Conservation (phyloP, 2,797 vertebrate genomes). For the Acestrorhynchus altus region DNA sequence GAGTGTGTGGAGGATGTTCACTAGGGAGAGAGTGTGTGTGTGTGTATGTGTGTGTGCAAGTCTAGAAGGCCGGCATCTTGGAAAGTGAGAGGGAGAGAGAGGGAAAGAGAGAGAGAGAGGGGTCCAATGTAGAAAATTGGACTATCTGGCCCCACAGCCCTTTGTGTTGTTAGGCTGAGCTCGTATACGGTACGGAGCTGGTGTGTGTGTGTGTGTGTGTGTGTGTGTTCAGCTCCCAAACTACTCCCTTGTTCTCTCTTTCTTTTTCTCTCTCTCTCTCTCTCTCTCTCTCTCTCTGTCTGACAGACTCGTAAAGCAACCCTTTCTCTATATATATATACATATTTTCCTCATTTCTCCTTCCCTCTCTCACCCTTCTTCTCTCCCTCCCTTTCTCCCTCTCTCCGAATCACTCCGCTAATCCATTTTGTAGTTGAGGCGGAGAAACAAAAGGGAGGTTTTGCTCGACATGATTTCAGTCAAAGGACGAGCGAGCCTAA, state of each 20-base stretch:
- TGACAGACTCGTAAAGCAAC: too few species aligned
- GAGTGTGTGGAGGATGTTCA: not conserved
- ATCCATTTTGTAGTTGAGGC: conserved; percentile 97
- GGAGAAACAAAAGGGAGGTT: conserved; percentile 93
- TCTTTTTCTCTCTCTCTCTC: conserved; percentile 47
- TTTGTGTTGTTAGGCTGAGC: not conserved
- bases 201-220: not conserved
- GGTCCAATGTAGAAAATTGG: not conserved
- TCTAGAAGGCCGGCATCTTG: not conserved
- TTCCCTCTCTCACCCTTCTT: conserved; percentile 26
- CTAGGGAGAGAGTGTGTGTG: not conserved
- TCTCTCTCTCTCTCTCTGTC: conserved; percentile 46
- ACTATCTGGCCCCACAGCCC: not conserved
- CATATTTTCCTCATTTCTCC: conserved; percentile 44
- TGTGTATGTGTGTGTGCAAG: conserved; percentile 24
- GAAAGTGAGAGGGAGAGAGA: not conserved
- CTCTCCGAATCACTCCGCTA: conserved; percentile 70
- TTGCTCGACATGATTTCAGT: conserved; percentile 91
- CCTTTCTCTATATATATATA: too few species aligned
- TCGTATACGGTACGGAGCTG: not conserved
- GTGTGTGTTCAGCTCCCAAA: not conserved
- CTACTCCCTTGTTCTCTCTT: not conserved
- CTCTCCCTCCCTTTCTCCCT: conserved; percentile 48
- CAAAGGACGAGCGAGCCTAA: conserved; percentile 82
- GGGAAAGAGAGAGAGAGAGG: not conserved